Conservation (phyloP, 2,797 vertebrate genomes). For the Xenopus petersii region DNA sequence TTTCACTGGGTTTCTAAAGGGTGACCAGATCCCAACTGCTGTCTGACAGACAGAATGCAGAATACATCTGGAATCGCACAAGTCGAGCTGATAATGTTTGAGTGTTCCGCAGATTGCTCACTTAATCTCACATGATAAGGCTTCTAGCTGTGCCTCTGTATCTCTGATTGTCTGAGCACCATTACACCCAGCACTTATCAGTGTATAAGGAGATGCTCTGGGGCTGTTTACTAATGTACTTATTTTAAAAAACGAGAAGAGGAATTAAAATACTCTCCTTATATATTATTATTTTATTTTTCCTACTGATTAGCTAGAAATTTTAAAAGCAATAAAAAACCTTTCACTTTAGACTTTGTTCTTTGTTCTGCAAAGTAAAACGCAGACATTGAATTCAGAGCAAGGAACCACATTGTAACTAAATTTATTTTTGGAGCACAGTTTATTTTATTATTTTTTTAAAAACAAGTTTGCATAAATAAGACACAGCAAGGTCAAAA, state of each 20-base stretch:
- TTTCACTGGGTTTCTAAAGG: neutral
- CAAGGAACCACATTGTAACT: no score
- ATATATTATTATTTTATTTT: no score
- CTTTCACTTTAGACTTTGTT: no score
- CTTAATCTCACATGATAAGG: neutral
- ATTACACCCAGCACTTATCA: constrained; percentile 14
- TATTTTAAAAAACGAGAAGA: no score
- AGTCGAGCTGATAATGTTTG: constrained; percentile 20
- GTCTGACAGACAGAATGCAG: neutral
- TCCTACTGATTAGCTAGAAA: no score
- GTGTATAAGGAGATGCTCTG: neutral
- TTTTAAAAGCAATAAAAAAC: no score
- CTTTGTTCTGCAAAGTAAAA: no score
- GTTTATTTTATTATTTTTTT: no score
- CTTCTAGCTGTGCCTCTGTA: neutral
- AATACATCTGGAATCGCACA: constrained; percentile 26
- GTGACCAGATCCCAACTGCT: neutral
- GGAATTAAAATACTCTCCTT: neutral
- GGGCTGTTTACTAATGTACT: constrained; percentile 1
- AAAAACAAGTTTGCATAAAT: no score
- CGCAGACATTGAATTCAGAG: no score
- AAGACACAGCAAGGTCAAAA: no score
- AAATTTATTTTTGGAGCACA: no score
- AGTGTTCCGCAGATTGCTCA: constrained; percentile 3
- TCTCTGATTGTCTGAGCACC: neutral